These are phyloP conservation scores for Diplodus puntazzo DNA, from an alignment of 2,797 vertebrate genomes.

Conservation along the genomic window DNA sequence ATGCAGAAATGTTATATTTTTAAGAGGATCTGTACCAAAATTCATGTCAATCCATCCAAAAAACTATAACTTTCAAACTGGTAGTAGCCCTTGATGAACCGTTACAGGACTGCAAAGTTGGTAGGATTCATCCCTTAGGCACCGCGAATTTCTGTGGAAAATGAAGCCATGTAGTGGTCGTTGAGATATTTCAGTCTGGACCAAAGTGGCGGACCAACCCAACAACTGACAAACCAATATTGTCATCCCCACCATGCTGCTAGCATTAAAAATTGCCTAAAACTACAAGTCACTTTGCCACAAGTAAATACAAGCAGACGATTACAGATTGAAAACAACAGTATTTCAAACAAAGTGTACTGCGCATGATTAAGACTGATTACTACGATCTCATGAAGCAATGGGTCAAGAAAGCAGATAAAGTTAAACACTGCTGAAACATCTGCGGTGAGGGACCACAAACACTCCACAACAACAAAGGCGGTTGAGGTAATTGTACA, in stretches of 20 bases:
- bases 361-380: not conserved
- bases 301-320: conserved; percentile 4
- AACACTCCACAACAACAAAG: conserved; percentile 48
- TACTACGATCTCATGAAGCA: conserved; percentile 24
- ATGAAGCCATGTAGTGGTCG: not conserved
- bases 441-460: conserved; percentile 52
- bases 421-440: conserved; percentile 38
- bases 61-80: not conserved
- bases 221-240: not conserved
- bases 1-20: too few species aligned
- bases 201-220: not conserved
- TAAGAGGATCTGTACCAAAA: not conserved
- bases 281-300: not conserved
- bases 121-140: not conserved
- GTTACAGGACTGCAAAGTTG: not conserved
- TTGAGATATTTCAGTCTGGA: not conserved
- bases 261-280: not conserved
- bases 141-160: not conserved
- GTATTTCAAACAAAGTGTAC: not conserved
- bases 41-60: not conserved
- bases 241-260: too few species aligned
- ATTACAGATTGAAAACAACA: not conserved
- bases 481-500: conserved; percentile 61
- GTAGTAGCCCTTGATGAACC: not conserved
- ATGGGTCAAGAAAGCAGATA: conserved; percentile 34